Evolutionary conservation across 2,797 vertebrate species (phyloP).

Genomic region (Xyrichtys novacula): DNA sequence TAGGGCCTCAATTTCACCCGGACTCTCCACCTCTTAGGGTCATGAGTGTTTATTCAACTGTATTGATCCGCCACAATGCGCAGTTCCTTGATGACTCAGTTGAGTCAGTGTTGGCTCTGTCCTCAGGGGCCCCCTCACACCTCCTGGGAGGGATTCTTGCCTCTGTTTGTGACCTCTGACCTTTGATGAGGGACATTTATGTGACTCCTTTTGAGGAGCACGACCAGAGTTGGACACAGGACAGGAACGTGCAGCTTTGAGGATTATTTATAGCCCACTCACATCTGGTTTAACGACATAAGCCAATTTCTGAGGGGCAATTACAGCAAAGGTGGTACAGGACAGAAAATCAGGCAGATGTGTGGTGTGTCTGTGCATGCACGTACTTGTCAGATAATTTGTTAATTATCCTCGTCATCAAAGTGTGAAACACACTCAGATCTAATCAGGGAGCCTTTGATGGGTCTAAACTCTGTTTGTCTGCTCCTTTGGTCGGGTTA

Average conservation of each 20-base stretch:
- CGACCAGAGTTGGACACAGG: constrained; percentile 39
- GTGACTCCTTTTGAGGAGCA: too few relatives aligned
- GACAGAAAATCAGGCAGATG: constrained; percentile 8
- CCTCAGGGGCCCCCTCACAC: constrained; percentile 27
- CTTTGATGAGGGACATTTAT: constrained; percentile 58
- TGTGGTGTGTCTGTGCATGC: constrained; percentile 8
- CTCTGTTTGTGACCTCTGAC: constrained; percentile 57
- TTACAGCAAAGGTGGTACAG: constrained; percentile 15
- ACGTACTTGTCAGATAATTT: constrained; percentile 12
- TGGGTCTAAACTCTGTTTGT: constrained; percentile 32
- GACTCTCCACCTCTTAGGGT: constrained; percentile 7
- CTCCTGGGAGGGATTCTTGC: constrained; percentile 29
- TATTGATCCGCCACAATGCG: constrained; percentile 42
- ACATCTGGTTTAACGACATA: constrained; percentile 38
- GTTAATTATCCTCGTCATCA: constrained; percentile 46
- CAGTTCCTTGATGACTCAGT: constrained; percentile 30
- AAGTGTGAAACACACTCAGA: constrained; percentile 41
- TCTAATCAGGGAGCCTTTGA: constrained; percentile 58
- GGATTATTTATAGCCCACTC: constrained; percentile 45
- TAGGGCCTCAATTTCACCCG: constrained; percentile 20
- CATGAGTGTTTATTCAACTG: constrained; percentile 22
- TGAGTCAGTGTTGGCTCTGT: constrained; percentile 27
- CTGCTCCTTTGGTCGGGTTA: constrained; percentile 42
- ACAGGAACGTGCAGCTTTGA: constrained; percentile 21
- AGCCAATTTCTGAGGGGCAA: constrained; percentile 35